Percentiles rank a stretch among this genome's conserved stretches.
These are phyloP conservation scores for Eledona agricola DNA, from an alignment of 2,888 invertebrate species.

Conservation along the genomic window DNA sequence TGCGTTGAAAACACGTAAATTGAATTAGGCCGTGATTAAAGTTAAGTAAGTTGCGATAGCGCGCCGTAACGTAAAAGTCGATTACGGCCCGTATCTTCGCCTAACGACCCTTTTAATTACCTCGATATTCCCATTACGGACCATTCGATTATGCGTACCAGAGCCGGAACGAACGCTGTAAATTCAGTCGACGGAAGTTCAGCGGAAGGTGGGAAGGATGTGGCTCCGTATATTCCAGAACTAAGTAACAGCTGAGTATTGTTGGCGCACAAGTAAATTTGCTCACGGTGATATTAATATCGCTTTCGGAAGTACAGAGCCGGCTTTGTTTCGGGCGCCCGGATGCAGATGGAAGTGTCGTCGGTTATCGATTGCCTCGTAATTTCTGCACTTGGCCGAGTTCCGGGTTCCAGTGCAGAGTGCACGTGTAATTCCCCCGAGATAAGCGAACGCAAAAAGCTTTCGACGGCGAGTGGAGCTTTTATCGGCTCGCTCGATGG, in stretches of 20 bases:
- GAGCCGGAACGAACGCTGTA: slow-evolving; percentile 8
- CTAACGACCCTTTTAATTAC: slow-evolving; percentile 21
- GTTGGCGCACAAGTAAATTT: slow-evolving; percentile 42
- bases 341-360: neutral
- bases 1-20: slow-evolving; percentile 31
- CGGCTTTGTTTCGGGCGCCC: neutral
- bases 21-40: slow-evolving; percentile 23
- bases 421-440: slow-evolving; percentile 19
- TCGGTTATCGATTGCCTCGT: slow-evolving; percentile 3
- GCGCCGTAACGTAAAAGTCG: neutral
- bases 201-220: slow-evolving; percentile 46
- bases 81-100: slow-evolving; percentile 7
- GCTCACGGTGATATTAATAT: slow-evolving; percentile 14
- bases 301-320: slow-evolving; percentile 6
- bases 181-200: slow-evolving; percentile 36
- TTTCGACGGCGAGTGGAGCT: slow-evolving; percentile 15
- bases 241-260: slow-evolving; percentile 44
- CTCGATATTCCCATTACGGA: slow-evolving; percentile 12
- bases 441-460: slow-evolving; percentile 27
- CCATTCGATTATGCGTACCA: slow-evolving; percentile 19
- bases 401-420: slow-evolving; percentile 10
- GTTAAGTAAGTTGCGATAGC: slow-evolving; percentile 17
- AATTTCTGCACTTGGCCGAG: slow-evolving; percentile 11
- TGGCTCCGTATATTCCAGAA: slow-evolving; percentile 45
- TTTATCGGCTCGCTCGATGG: slow-evolving; percentile 23